These are phyloP conservation scores for Therioaphis trifolii DNA, from an alignment of 2,888 invertebrate species.

Conservation along the genomic window DNA sequence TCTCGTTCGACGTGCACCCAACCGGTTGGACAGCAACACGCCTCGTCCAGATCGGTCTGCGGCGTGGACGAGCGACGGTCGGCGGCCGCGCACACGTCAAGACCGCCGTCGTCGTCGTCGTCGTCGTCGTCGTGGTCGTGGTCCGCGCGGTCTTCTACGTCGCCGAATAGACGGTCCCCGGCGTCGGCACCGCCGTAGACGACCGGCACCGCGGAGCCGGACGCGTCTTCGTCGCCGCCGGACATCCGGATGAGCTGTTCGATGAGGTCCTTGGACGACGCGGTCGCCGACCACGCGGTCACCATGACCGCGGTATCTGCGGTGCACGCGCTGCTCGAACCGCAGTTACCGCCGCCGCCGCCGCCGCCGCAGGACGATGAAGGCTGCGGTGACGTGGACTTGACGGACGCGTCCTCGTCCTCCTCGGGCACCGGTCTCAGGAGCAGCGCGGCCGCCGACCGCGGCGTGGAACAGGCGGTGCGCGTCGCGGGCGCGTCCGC, in stretches of 20 bases:
- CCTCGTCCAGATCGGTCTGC: slow-evolving; percentile 72
- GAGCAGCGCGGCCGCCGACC: slow-evolving; percentile 67
- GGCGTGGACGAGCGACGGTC: not conserved
- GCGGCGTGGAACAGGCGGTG: no score
- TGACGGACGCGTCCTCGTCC: slow-evolving; percentile 69
- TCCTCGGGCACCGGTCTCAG: no score
- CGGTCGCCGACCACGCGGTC: not conserved
- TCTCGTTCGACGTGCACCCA: slow-evolving; percentile 84
- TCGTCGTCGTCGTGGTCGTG: slow-evolving; percentile 64
- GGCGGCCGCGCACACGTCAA: not conserved
- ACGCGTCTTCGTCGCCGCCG: slow-evolving; percentile 70
- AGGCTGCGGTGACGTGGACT: slow-evolving; percentile 41
- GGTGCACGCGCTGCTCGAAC: slow-evolving; percentile 8
- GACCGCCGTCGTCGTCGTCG: slow-evolving; percentile 62
- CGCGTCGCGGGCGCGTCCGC: no score
- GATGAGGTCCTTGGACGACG: slow-evolving; percentile 81
- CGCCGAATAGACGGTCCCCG: no score
- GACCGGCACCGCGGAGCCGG: slow-evolving; percentile 69
- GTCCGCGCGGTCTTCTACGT: no score
- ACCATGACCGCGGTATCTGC: slow-evolving; percentile 43
- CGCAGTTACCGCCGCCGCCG: not conserved
- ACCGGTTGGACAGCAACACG: slow-evolving; percentile 79
- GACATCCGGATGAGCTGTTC: slow-evolving; percentile 79
- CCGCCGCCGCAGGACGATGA: slow-evolving; percentile 3
- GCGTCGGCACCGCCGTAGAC: no score